Conservation (phyloP, 1,140 invertebrate species). For the Conus ventricosus region DNA sequence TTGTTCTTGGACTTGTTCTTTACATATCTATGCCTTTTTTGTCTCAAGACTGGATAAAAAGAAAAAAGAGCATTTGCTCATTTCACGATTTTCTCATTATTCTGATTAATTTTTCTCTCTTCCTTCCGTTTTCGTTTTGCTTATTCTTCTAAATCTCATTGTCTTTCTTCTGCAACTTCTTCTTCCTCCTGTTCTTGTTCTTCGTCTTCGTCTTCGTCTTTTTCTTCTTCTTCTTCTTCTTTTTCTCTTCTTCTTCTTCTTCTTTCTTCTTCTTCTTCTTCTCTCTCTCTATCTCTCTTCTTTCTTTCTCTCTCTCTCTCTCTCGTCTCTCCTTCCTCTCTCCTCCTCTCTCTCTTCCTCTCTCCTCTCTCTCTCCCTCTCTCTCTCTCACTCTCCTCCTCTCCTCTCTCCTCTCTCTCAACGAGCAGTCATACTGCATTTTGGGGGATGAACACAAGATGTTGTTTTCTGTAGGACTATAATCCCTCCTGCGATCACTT, state of each 20-base stretch:
- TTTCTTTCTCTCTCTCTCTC: neutral
- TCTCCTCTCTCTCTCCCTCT: neutral
- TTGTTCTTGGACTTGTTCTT: no score
- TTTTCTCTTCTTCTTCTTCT: neutral
- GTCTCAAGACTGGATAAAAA: no score
- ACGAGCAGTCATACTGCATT: no score
- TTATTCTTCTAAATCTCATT: neutral
- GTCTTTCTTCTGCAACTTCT: neutral
- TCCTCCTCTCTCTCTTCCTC: neutral
- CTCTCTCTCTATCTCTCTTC: neutral
- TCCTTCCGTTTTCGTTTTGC: neutral
- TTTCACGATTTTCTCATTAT: neutral
- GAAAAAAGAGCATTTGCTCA: no score
- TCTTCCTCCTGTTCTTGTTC: neutral
- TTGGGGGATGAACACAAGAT: no score
- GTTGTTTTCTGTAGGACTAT: no score
- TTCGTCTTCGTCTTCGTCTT: neutral
- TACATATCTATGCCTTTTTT: no score
- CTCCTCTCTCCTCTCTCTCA: no score
- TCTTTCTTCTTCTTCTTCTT: neutral
- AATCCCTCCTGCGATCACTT: no score
- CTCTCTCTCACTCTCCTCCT: neutral
- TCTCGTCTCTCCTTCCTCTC: neutral
- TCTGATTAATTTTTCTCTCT: neutral
- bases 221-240: neutral